Evolutionary conservation across 2,888 invertebrate genomes (phyloP).

Genomic region (Dioctria linearis): DNA sequence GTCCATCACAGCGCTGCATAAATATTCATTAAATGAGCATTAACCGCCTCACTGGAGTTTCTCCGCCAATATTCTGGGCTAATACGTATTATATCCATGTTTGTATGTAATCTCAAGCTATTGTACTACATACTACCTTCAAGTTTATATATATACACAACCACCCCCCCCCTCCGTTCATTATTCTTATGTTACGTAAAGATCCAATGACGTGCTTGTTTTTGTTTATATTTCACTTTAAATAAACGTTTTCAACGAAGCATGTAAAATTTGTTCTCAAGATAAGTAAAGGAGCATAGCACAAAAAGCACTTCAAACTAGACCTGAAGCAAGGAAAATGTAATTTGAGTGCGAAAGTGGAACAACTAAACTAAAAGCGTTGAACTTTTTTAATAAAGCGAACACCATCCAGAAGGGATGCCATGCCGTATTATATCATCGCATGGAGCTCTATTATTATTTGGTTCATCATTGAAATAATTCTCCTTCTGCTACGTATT

Average conservation of each 20-base stretch:
- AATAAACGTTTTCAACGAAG: conserved; percentile 5
- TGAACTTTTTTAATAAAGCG: conserved; percentile 47
- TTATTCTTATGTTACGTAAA: conserved; percentile 22
- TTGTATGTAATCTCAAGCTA: no score
- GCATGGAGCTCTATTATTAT: not conserved
- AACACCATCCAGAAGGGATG: conserved; percentile 13
- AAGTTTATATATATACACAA: no score
- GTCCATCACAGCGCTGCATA: no score
- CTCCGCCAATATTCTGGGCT: no score
- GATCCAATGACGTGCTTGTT: conserved; percentile 17
- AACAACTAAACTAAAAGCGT: conserved; percentile 43
- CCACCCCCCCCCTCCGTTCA: not conserved
- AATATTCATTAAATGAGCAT: no score
- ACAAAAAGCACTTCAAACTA: conserved; percentile 3
- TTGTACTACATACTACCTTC: no score
- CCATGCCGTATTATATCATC: not conserved
- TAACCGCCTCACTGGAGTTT: no score
- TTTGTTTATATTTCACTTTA: conserved; percentile 20
- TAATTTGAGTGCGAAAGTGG: conserved; percentile 37
- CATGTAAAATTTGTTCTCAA: conserved; percentile 6
- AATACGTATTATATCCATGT: no score
- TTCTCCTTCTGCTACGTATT: not conserved
- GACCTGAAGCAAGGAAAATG: not conserved
- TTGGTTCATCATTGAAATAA: conserved; percentile 1
- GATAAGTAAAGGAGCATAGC: conserved; percentile 8